Percentiles rank a stretch among this genome's conserved stretches.
Conservation (phyloP, 1,140 invertebrate genomes). For the Hirudo medicinalis region DNA sequence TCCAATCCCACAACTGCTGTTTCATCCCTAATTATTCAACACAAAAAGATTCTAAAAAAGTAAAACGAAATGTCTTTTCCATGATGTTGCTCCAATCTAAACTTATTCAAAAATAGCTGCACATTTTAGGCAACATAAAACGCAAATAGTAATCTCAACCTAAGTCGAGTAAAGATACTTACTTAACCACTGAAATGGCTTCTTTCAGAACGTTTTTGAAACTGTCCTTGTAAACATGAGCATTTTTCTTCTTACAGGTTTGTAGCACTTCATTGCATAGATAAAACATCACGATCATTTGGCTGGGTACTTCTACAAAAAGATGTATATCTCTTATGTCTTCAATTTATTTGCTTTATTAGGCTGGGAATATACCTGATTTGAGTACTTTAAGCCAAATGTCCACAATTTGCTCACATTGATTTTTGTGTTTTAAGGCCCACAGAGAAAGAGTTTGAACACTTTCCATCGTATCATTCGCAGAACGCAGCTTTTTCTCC, state of each 20-base stretch:
- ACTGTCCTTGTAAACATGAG: conserved; percentile 49
- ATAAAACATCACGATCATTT: conserved; percentile 74
- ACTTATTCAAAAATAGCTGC: too few relatives aligned
- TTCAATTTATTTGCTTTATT: background rate
- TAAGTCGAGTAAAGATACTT: conserved; percentile 25
- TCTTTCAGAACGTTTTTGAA: conserved; percentile 80
- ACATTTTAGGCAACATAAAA: background rate
- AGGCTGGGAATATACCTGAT: conserved; percentile 47
- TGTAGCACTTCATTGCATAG: conserved; percentile 90
- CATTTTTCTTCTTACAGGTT: conserved; percentile 76
- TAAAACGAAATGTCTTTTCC: background rate
- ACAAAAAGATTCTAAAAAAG: background rate
- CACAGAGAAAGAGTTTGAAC: conserved; percentile 74
- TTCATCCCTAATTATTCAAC: conserved; percentile 50
- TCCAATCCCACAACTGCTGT: conserved; percentile 69
- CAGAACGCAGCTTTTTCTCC: conserved; percentile 61
- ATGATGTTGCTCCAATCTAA: too few relatives aligned
- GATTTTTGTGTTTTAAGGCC: conserved; percentile 68
- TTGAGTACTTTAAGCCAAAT: conserved; percentile 78
- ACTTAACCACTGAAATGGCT: conserved; percentile 74
- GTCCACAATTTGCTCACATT: conserved; percentile 74
- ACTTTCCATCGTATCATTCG: conserved; percentile 84
- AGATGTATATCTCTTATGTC: conserved; percentile 24
- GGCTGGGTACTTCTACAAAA: conserved; percentile 59
- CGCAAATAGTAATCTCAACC: background rate